A percentile compares a stretch with the other conserved stretches of the same genome.
Evolutionary conservation across 1,140 invertebrate species (phyloP).

Genomic region (Drosophila nigromelanica): DNA sequence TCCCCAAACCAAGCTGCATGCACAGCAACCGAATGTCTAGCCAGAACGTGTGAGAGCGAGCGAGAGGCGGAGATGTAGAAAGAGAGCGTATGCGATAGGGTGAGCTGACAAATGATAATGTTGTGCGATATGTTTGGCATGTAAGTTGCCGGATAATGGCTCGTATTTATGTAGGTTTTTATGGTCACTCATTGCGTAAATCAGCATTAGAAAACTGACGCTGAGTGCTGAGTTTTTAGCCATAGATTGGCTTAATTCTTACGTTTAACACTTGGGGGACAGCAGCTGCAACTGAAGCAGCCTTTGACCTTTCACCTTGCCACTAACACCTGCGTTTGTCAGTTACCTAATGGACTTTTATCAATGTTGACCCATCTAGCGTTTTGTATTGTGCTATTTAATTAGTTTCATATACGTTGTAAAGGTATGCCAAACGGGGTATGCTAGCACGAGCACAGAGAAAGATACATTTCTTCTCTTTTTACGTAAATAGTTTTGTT

Average conservation of each 20-base stretch:
- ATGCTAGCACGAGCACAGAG: not conserved
- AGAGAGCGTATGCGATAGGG: not conserved
- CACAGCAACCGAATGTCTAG: constrained; percentile 16
- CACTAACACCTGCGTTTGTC: constrained; percentile 36
- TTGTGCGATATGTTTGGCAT: constrained; percentile 56
- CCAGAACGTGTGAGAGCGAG: not conserved
- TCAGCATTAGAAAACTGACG: constrained; percentile 39
- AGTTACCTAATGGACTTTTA: constrained; percentile 39
- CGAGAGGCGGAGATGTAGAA: not conserved
- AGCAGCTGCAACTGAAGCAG: not conserved
- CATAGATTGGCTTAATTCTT: constrained; percentile 6
- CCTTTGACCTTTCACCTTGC: constrained; percentile 16
- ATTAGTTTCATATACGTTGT: constrained; percentile 32
- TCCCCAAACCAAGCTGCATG: constrained; percentile 4
- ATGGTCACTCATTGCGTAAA: constrained; percentile 44
- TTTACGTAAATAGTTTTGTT: no score
- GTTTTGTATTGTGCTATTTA: constrained; percentile 34
- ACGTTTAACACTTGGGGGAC: constrained; percentile 1
- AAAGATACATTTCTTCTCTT: no score
- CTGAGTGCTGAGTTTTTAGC: constrained; percentile 12
- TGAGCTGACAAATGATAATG: constrained; percentile 58
- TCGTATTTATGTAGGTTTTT: constrained; percentile 43
- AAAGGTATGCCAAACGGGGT: not conserved
- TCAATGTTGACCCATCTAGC: constrained; percentile 35
- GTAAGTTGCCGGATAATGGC: constrained; percentile 54